Percentiles rank a stretch among this genome's conserved stretches.
Evolutionary conservation across 1,140 invertebrate species (phyloP).

Genomic region (Drosophila varians): DNA sequence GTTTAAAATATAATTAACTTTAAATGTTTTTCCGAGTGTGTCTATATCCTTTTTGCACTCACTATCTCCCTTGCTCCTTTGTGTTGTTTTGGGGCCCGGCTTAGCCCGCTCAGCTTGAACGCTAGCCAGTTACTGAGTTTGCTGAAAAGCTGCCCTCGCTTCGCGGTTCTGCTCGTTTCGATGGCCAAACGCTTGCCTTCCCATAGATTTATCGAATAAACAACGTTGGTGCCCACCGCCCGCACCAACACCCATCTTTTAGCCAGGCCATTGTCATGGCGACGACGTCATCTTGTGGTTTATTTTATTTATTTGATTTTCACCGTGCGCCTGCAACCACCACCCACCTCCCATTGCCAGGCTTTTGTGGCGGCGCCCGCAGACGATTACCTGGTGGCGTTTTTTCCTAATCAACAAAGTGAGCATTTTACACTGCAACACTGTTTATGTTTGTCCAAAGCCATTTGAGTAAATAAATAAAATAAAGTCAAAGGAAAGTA

Average conservation of each 20-base stretch:
- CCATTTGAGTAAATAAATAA: not conserved
- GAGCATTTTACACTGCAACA: constrained; percentile 44
- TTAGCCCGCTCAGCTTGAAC: constrained; percentile 71
- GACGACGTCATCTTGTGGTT: constrained; percentile 78
- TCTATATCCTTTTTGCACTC: not conserved
- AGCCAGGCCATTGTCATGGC: constrained; percentile 62
- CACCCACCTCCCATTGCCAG: constrained; percentile 8
- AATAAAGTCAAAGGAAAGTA: not conserved
- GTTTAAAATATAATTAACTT: too few species aligned
- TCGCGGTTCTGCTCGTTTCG: constrained; percentile 35
- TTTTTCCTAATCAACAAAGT: constrained; percentile 69
- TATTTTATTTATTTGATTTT: constrained; percentile 80
- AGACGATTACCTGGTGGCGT: constrained; percentile 63
- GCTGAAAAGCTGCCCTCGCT: constrained; percentile 37
- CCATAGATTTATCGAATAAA: constrained; percentile 83
- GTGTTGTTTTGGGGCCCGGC: constrained; percentile 27
- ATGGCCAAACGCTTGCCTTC: constrained; percentile 45
- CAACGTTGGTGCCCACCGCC: constrained; percentile 46
- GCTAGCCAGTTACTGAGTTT: constrained; percentile 57
- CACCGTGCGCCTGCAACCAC: constrained; percentile 23
- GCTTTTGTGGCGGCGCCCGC: constrained; percentile 64
- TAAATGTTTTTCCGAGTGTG: not conserved
- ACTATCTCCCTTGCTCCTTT: constrained; percentile 25
- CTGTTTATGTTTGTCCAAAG: not conserved
- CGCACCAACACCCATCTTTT: constrained; percentile 6